Conservation (phyloP, 2,888 invertebrate genomes). For the Phoenoteleia sp. region DNA sequence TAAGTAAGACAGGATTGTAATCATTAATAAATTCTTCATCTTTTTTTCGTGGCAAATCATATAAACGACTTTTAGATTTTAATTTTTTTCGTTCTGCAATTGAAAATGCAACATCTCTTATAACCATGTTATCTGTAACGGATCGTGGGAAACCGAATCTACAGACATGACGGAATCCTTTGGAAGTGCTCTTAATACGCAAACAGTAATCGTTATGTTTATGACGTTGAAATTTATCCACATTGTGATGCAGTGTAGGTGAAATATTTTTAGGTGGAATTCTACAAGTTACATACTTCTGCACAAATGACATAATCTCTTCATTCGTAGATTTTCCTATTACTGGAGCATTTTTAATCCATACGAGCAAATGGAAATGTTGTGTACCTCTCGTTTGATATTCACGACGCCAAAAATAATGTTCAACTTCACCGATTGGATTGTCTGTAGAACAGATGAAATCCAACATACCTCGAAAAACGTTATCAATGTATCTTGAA, state of each 20-base stretch:
- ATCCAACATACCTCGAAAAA: neutral
- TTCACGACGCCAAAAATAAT: neutral
- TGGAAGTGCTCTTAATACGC: conserved; percentile 56
- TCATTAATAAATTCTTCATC: conserved; percentile 68
- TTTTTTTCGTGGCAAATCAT: conserved; percentile 74
- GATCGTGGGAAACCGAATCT: conserved; percentile 72
- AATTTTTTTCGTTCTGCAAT: conserved; percentile 75
- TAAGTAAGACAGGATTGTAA: conserved; percentile 72
- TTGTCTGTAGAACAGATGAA: neutral
- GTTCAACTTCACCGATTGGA: neutral
- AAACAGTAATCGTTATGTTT: conserved; percentile 73
- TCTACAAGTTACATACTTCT: neutral
- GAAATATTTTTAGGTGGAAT: conserved; percentile 72
- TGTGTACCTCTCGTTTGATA: neutral
- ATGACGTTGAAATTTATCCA: conserved; percentile 67
- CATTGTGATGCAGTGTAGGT: conserved; percentile 35
- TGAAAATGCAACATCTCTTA: conserved; percentile 63
- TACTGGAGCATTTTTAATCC: conserved; percentile 78
- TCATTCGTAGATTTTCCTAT: conserved; percentile 71
- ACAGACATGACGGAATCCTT: conserved; percentile 57
- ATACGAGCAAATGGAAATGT: conserved; percentile 72
- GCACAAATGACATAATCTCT: neutral
- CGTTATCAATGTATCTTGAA: neutral
- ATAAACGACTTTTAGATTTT: conserved; percentile 73
- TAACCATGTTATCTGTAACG: conserved; percentile 54